Evolutionary conservation across 2,888 invertebrate genomes (phyloP).

Genomic region (Pseudococcus jackbeardsleyi): DNA sequence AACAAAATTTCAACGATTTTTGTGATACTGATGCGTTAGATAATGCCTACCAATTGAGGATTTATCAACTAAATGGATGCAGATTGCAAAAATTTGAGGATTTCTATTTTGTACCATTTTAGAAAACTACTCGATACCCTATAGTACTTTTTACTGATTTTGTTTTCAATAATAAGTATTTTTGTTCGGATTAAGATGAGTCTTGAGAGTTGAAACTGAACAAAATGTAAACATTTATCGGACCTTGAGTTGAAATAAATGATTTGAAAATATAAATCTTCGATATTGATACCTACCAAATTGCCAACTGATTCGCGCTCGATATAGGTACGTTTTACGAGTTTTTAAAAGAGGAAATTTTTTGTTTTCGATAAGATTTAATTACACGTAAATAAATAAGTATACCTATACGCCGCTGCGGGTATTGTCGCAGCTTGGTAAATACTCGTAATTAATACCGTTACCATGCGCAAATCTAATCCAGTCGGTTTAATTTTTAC

Average conservation of each 20-base stretch:
- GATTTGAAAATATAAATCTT: neutral
- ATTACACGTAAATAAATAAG: neutral
- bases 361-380: constrained; percentile 4
- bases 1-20: no score
- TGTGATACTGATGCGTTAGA: no score
- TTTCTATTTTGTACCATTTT: no score
- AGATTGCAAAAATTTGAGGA: no score
- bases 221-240: neutral
- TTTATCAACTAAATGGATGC: no score
- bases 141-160: no score
- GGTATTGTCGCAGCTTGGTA: neutral
- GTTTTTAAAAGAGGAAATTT: neutral
- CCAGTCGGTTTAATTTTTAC: constrained; percentile 18
- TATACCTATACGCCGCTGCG: neutral
- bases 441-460: neutral
- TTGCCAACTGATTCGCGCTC: neutral
- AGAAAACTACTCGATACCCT: no score
- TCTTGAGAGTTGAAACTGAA: neutral
- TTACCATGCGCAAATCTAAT: neutral
- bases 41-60: no score
- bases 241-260: neutral
- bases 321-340: neutral
- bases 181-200: no score
- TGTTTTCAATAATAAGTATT: no score
- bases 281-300: neutral